Conservation (phyloP, 2,888 invertebrate species). For the Heliconius hortense region DNA sequence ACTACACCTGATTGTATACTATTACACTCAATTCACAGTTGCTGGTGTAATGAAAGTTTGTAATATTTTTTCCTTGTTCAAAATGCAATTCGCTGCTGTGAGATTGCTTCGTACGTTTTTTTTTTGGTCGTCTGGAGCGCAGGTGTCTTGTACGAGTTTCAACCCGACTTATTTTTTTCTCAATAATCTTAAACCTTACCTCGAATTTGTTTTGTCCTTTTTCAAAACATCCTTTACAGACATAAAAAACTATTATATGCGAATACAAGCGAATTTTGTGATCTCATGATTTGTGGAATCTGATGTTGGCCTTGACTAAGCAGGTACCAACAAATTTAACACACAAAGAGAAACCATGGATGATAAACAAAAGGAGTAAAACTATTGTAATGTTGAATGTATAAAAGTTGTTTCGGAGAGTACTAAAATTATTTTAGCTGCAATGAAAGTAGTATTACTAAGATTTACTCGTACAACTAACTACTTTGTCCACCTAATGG, state of each 20-base stretch:
- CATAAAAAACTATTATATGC: constrained; percentile 44
- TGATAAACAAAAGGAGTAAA: constrained; percentile 25
- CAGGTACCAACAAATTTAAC: constrained; percentile 37
- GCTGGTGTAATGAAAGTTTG: constrained; percentile 35
- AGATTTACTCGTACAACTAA: not conserved
- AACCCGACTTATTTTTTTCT: constrained; percentile 57
- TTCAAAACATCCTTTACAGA: constrained; percentile 52
- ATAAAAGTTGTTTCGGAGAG: not conserved
- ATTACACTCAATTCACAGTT: constrained; percentile 36
- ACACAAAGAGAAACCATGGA: constrained; percentile 28
- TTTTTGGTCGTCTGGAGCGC: constrained; percentile 70
- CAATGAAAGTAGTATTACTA: not conserved
- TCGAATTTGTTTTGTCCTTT: constrained; percentile 64
- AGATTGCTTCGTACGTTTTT: constrained; percentile 53
- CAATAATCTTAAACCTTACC: constrained; percentile 59
- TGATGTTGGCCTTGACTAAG: constrained; percentile 35
- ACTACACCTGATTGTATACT: constrained; percentile 30
- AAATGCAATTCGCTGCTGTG: constrained; percentile 37
- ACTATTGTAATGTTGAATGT: constrained; percentile 5
- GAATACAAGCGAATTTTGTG: constrained; percentile 43
- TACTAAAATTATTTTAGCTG: not conserved
- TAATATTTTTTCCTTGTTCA: constrained; percentile 35
- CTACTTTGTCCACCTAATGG: constrained; percentile 53
- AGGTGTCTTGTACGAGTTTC: constrained; percentile 63
- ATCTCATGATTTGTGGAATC: constrained; percentile 44